phyloP scores from a whole-genome alignment of 2,113 vertebrate genomes.

The Hoplias malabaricus region DNA sequence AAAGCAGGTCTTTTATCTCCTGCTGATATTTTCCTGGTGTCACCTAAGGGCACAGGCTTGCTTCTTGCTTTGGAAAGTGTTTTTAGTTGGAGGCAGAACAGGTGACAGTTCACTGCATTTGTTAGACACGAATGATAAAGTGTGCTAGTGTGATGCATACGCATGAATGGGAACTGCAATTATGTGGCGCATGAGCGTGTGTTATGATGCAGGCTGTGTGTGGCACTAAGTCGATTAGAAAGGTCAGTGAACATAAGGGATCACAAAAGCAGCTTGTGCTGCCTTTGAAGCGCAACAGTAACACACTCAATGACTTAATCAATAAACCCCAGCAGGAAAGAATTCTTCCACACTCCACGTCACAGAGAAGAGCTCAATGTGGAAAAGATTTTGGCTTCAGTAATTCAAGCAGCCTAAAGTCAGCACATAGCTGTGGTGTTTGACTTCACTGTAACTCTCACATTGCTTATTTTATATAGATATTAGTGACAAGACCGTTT shows the following conservation, averaged over 20 bases:
- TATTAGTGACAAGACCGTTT: no score
- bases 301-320: constrained; percentile 7
- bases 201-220: neutral
- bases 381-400: neutral
- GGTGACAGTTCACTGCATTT: neutral
- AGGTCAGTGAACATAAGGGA: constrained; percentile 4
- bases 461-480: no score
- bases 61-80: neutral
- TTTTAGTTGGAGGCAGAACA: neutral
- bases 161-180: neutral
- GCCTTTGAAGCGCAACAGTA: neutral
- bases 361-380: neutral
- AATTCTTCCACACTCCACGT: neutral
- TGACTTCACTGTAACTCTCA: neutral
- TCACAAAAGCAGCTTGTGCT: neutral
- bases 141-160: neutral
- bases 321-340: constrained; percentile 10
- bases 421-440: neutral
- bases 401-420: neutral
- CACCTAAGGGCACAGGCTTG: neutral
- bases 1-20: neutral
- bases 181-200: neutral
- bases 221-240: neutral
- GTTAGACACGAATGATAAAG: neutral
- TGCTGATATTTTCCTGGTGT: neutral